Conservation (phyloP, 2,113 vertebrate genomes). For the Mellivora capensis region DNA sequence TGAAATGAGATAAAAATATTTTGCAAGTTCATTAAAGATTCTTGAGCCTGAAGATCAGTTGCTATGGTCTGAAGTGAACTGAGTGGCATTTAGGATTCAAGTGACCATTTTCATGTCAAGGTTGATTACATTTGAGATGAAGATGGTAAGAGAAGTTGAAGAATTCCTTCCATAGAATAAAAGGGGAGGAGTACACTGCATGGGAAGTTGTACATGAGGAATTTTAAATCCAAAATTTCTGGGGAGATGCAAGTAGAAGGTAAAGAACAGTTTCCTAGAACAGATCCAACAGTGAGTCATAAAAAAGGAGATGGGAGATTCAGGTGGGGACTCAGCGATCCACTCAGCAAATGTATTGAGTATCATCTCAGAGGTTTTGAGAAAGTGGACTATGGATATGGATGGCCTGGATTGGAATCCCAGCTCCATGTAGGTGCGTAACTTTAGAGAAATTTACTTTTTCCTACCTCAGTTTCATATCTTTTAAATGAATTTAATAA, state of each 20-base stretch:
- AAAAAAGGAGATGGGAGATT: background rate
- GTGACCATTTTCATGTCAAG: background rate
- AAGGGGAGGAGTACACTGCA: background rate
- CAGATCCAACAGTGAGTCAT: background rate
- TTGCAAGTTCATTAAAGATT: background rate
- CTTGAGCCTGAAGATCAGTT: background rate
- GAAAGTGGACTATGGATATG: background rate
- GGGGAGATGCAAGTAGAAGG: background rate
- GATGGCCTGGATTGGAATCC: background rate
- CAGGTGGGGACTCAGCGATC: background rate
- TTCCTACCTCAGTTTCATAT: background rate
- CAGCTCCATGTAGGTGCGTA: background rate
- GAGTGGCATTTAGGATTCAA: background rate
- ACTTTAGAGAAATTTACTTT: background rate
- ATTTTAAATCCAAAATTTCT: background rate
- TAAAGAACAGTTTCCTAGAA: background rate
- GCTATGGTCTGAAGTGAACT: constrained; percentile 6
- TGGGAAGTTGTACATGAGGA: background rate
- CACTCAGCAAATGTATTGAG: background rate
- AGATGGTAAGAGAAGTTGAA: background rate
- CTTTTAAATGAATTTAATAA: background rate
- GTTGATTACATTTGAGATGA: constrained; percentile 4
- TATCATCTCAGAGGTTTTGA: background rate
- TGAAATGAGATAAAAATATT: background rate
- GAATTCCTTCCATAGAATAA: background rate